Evolutionary conservation across 2,797 vertebrate genomes (phyloP).

Genomic region (Hyperoplus lanceolatus): DNA sequence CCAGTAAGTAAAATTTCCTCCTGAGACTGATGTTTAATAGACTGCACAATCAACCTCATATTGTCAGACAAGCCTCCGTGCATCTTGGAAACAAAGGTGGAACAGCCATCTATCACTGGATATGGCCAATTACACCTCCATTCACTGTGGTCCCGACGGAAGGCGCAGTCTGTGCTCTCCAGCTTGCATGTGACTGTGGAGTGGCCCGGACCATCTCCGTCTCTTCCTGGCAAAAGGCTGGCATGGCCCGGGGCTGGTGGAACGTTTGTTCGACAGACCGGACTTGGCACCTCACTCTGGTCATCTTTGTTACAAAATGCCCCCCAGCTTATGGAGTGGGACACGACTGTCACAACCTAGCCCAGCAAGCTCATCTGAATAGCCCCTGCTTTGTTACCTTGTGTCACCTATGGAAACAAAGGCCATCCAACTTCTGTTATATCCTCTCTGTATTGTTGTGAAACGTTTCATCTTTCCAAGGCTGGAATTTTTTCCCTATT

Average conservation of each 20-base stretch:
- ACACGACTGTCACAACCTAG: slow-evolving; percentile 75
- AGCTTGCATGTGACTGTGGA: slow-evolving; percentile 37
- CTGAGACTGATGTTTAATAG: slow-evolving; percentile 71
- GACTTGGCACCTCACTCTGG: slow-evolving; percentile 76
- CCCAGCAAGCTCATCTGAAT: slow-evolving; percentile 46
- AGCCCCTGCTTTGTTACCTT: slow-evolving; percentile 60
- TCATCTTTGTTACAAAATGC: slow-evolving; percentile 80
- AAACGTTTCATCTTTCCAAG: slow-evolving; percentile 10
- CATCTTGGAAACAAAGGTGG: slow-evolving; percentile 73
- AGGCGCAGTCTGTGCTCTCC: slow-evolving; percentile 48
- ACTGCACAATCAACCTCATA: slow-evolving; percentile 80
- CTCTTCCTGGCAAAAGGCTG: slow-evolving; percentile 53
- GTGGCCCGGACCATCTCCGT: slow-evolving; percentile 28
- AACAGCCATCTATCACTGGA: slow-evolving; percentile 77
- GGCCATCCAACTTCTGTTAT: slow-evolving; percentile 5
- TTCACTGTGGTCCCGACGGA: slow-evolving; percentile 58
- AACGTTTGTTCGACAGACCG: slow-evolving; percentile 70
- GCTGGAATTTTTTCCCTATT: slow-evolving; percentile 19
- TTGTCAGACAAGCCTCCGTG: slow-evolving; percentile 73
- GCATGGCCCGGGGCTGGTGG: slow-evolving; percentile 56
- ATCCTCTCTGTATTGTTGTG: slow-evolving; percentile 7
- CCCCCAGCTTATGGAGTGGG: slow-evolving; percentile 74
- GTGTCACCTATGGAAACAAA: slow-evolving; percentile 57
- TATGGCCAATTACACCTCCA: slow-evolving; percentile 79
- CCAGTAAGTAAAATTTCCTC: slow-evolving; percentile 59